Evolutionary conservation across 1,140 invertebrate species (phyloP), one percentile per base, ranked within the genome.

Genomic region (Episyrphus balteatus): DNA sequence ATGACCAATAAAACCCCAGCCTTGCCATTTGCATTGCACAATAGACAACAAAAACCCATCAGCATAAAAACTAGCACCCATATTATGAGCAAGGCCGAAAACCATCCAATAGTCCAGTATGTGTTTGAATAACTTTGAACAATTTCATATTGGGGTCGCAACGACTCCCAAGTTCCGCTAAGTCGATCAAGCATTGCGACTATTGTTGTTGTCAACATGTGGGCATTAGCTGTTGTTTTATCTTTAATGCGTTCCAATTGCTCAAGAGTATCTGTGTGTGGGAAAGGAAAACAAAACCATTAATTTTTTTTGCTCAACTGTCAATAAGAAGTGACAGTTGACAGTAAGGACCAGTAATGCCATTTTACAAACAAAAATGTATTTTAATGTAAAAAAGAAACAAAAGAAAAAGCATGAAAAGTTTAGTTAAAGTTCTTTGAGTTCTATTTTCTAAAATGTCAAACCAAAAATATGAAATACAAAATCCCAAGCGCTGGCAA

Each of bases 1-100:
- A 73, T 64, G 37, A 78, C 60, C 43, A 81, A 68, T 13, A 73
- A 72, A 1, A 73, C 62, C 8, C 72, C 69, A n/a, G 77, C 74
- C 57, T 72, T 73, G 7, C 66, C 54, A 34, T 75, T 71, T 5
- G 73, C 61, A 10, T 73, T 69, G 50, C 75, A 73, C 33, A 75
- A 75, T 17, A 74, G 75, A 52, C 78, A 66, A 44, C 58, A 63
- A 39, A 63, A 63, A 44, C 64, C 54, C 56, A 65, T 62, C n/a
- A 65, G 50, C 55, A 65, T 49, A 21, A 67, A 67, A 21, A 67
- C 51, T 42, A 67, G 41, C 21, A 66, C 61, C 63, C 62, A 66
- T 14, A 61, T 55, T 8, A 66, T 60, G 9, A 61, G 37, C 42
- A 66, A 40, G 12, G 52, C 59, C 0, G 59, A 55, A 19, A 64